These are phyloP conservation scores for Tenthredo notha DNA, from an alignment of 2,888 invertebrate genomes.

Conservation along the genomic window DNA sequence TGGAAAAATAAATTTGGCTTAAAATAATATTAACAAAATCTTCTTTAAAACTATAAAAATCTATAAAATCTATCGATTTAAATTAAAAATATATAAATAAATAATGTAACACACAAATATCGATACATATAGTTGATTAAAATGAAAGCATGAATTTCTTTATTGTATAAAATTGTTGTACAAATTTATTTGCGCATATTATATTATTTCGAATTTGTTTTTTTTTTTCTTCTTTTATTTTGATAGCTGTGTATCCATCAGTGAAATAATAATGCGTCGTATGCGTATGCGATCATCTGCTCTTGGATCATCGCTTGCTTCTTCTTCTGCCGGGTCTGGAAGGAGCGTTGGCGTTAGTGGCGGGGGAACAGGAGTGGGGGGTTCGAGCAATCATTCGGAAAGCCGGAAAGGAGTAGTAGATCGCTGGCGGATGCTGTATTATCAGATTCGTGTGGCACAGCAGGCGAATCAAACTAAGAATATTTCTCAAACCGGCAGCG, in stretches of 20 bases:
- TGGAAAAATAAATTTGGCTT: not conserved
- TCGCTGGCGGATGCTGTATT: conserved; percentile 54
- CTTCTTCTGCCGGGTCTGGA: conserved; percentile 15
- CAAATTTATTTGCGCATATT: not conserved
- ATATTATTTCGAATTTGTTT: not conserved
- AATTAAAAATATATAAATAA: not conserved
- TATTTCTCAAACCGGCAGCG: not conserved
- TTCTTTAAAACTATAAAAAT: not conserved
- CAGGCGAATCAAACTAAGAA: not conserved
- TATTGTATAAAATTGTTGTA: not conserved
- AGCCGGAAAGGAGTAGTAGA: conserved; percentile 32
- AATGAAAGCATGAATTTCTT: not conserved
- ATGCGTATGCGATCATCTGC: conserved; percentile 48
- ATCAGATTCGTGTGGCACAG: conserved; percentile 47
- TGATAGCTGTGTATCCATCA: not conserved
- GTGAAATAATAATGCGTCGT: conserved; percentile 45
- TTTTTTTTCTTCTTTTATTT: too few relatives aligned
- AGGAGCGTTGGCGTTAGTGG: conserved; percentile 6
- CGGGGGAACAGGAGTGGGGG: conserved; percentile 35
- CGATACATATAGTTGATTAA: not conserved
- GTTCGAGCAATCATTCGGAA: conserved; percentile 36
- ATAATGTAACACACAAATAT: too few relatives aligned
- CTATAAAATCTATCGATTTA: not conserved
- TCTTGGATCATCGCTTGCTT: conserved; percentile 8
- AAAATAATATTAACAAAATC: not conserved